Evolutionary conservation across 2,113 vertebrate species (phyloP).

Genomic region (Lamprologus ornatipinnis): DNA sequence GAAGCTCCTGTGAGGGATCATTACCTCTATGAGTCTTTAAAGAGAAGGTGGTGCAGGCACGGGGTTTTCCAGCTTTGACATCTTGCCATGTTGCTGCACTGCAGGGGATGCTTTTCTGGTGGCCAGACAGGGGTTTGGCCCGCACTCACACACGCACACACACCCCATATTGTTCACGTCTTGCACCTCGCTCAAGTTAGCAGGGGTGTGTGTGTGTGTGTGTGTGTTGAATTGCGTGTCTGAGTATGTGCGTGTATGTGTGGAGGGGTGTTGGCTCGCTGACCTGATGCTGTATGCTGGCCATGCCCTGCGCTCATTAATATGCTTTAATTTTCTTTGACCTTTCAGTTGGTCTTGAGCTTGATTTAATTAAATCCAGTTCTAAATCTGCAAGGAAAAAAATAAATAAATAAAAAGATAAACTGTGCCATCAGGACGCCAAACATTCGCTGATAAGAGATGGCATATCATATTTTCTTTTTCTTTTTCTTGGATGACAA

Average conservation of each 20-base stretch:
- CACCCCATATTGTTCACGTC: constrained; percentile 31
- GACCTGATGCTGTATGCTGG: constrained; percentile 46
- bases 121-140: not conserved
- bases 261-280: constrained; percentile 13
- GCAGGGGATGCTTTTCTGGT: constrained; percentile 22
- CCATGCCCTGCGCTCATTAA: constrained; percentile 54
- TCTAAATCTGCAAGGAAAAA: not conserved
- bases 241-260: not conserved
- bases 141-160: not conserved
- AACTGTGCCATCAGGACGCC: not conserved
- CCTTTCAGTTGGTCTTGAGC: constrained; percentile 51
- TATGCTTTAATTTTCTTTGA: constrained; percentile 66
- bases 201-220: not conserved
- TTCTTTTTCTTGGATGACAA: not conserved
- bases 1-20: constrained; percentile 17
- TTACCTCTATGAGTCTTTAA: constrained; percentile 28
- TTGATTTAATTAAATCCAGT: constrained; percentile 48
- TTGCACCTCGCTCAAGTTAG: constrained; percentile 10
- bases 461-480: not conserved
- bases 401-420: not conserved
- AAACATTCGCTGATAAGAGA: constrained; percentile 5
- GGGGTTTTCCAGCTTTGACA: constrained; percentile 25
- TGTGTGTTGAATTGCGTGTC: not conserved
- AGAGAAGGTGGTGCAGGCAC: constrained; percentile 28
- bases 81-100: constrained; percentile 35